These are phyloP conservation scores for Pseudoatta argentina DNA, from an alignment of 1,140 invertebrate genomes.

Conservation along the genomic window DNA sequence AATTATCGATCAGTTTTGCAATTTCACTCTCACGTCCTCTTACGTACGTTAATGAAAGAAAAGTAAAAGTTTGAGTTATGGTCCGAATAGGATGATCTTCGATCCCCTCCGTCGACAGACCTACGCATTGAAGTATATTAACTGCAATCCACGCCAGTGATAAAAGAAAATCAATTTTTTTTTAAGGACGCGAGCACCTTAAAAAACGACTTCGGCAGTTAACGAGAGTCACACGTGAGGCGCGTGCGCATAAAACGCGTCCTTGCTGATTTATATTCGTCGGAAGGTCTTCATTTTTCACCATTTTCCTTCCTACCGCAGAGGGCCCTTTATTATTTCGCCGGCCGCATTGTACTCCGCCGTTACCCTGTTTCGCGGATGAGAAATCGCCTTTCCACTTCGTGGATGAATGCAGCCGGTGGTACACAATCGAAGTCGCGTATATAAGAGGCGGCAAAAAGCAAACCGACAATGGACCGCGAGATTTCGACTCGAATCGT, in stretches of 20 bases:
- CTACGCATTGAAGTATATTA: background rate
- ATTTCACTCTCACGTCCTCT: background rate
- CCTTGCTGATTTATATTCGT: conserved; percentile 56
- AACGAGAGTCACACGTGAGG: conserved; percentile 13
- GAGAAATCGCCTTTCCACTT: conserved; percentile 60
- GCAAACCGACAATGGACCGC: conserved; percentile 70
- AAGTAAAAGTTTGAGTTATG: conserved; percentile 18
- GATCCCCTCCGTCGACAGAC: background rate
- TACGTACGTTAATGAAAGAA: background rate
- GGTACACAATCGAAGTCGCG: conserved; percentile 37
- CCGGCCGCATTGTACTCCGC: conserved; percentile 42
- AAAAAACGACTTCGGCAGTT: background rate
- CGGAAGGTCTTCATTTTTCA: conserved; percentile 57
- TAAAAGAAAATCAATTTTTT: conserved; percentile 1
- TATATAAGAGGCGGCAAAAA: conserved; percentile 68
- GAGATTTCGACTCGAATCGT: conserved; percentile 72
- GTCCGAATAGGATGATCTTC: background rate
- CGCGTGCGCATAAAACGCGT: background rate
- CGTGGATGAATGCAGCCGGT: conserved; percentile 56
- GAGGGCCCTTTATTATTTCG: conserved; percentile 62
- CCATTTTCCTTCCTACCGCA: conserved; percentile 47
- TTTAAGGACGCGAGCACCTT: background rate
- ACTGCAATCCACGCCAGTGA: background rate
- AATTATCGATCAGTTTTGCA: conserved; percentile 21
- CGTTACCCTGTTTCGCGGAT: conserved; percentile 52